A percentile compares a stretch with the other conserved stretches of the same genome.
These are phyloP conservation scores for Helleia helle DNA, from an alignment of 2,888 invertebrate genomes.

Conservation along the genomic window DNA sequence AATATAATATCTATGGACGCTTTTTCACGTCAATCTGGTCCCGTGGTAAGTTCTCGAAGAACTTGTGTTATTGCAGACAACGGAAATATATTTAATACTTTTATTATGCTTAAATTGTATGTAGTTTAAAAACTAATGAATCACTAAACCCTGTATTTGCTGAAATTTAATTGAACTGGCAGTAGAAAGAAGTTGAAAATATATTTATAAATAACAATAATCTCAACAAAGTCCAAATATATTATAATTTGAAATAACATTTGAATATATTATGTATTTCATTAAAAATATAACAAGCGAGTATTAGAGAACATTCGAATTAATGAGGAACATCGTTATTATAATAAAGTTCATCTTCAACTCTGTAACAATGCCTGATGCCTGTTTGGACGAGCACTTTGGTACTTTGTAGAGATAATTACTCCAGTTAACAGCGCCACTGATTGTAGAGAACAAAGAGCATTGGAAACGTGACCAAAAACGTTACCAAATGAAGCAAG, in stretches of 20 bases:
- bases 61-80: too few species aligned
- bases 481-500: conserved; percentile 13
- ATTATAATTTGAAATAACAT: too few species aligned
- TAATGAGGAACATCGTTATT: conserved; percentile 21
- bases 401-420: conserved; percentile 21
- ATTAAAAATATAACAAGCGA: neutral
- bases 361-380: conserved; percentile 21
- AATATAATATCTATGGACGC: too few species aligned
- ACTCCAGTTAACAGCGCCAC: conserved; percentile 20
- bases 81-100: too few species aligned
- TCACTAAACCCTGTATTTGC: too few species aligned
- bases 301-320: conserved; percentile 4
- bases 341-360: conserved; percentile 19
- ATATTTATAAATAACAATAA: too few species aligned
- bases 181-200: too few species aligned
- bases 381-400: conserved; percentile 20
- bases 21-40: too few species aligned
- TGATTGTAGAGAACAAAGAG: conserved; percentile 17
- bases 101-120: too few species aligned
- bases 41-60: too few species aligned
- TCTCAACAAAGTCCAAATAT: neutral
- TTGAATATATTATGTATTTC: neutral
- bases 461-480: conserved; percentile 20
- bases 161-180: too few species aligned
- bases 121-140: too few species aligned